Conservation (phyloP, 2,113 vertebrate genomes). For the Eublepharis macularius region DNA sequence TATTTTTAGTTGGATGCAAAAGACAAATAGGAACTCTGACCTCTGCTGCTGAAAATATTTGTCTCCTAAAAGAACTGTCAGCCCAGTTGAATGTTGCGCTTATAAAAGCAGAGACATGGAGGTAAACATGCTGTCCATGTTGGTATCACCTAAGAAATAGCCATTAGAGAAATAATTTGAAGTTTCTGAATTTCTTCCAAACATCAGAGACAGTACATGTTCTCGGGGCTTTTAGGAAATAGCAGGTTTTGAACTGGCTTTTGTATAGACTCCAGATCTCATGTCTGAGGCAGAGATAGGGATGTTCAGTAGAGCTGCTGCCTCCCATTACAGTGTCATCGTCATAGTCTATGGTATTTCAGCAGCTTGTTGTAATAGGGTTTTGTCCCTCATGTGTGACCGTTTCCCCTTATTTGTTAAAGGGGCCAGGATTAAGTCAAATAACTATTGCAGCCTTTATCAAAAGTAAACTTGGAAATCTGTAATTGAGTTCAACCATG, state of each 20-base stretch:
- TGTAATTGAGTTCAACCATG: not conserved
- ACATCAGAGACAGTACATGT: not conserved
- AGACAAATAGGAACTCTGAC: slow-evolving; percentile 31
- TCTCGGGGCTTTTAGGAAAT: fast-evolving
- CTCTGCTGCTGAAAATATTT: not conserved
- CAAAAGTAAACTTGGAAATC: not conserved
- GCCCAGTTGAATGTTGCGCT: fast-evolving
- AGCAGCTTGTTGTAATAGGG: not conserved
- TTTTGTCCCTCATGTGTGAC: not conserved
- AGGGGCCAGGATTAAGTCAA: not conserved
- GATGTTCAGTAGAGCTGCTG: not conserved
- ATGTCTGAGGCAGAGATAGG: not conserved
- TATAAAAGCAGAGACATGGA: fast-evolving
- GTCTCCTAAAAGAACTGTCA: fast-evolving
- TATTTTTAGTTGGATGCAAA: slow-evolving; percentile 59
- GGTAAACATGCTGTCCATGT: not conserved
- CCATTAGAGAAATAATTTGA: not conserved
- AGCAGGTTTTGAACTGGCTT: not conserved
- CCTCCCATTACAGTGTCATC: fast-evolving
- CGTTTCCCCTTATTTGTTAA: not conserved
- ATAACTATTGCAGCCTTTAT: not conserved
- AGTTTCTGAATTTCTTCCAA: not conserved
- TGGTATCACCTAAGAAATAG: not conserved
- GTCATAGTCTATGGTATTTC: fast-evolving
- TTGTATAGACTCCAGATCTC: not conserved